Base-by-base conservation (phyloP, 2,797 vertebrate genomes). In the Petrocephalus schoutedeni region DNA sequence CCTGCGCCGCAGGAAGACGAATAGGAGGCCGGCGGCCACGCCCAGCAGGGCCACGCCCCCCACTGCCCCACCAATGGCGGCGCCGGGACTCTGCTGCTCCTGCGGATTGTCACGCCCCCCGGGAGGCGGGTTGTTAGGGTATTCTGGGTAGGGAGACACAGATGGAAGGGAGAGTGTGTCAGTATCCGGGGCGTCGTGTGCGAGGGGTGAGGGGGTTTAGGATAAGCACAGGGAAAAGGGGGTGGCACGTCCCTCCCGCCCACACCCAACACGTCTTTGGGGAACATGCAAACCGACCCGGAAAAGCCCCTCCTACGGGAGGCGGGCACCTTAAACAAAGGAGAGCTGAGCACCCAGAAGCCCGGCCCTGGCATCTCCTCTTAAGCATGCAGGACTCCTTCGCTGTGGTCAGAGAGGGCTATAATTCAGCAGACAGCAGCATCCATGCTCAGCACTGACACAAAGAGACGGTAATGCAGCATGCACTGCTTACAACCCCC, bases 71-170 rank as follows among this genome's bases (percentile, higher is more conserved):
- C 97, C 97, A 91, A 99, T 98, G 95, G 96, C 96, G 89, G 95
- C 96, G 2, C 93, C 93, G 90, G 90, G 91, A 95, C 92, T 96
- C 94, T 92, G 92, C 89, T 86, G 91, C 90, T 94, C 91, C 95
- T 16, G 93, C 88, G 86, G 91, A 94, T 92, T 95, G 94, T 91
- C 94, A 89, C 0, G 90, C 87, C 90, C 93, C 89, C 89, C 91
- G 16, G 93, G 86, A 94, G 94, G 86, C 77, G 93, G 96, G 95
- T 96, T 95, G 96, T 94, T 97, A 97, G 97, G 98, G 95, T 96
- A 96, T 95, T 99, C 98, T 99, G 97, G 97, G 97, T 96, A 97
- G 97, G 97, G 98, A 98, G 98, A 98, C 96, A 99, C 97, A 98
- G 95, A 98, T 94, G 97, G 97, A 97, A 97, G 96, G 97, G 95